Evolutionary conservation across 2,797 vertebrate species (phyloP).

Genomic region (Stomatorhinus walkeri): DNA sequence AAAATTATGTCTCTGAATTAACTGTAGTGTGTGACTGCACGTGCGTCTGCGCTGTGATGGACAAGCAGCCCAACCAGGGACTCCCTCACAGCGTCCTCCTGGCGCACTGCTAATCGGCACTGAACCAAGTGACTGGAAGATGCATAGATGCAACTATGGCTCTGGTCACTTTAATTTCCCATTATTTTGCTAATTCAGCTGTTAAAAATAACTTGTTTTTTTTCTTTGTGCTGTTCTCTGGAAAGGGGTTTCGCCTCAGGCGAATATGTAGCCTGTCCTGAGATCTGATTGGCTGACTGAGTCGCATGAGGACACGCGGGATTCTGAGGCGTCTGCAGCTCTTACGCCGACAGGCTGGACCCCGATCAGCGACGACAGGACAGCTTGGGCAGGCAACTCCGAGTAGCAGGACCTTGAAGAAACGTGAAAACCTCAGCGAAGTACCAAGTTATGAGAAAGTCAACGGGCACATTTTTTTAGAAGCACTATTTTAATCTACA

Average conservation of each 20-base stretch:
- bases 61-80: background rate
- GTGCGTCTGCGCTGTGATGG: background rate
- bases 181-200: background rate
- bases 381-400: constrained; percentile 81
- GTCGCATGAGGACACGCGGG: background rate
- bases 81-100: background rate
- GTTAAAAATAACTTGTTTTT: background rate
- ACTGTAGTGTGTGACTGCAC: background rate
- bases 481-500: background rate
- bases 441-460: background rate
- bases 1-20: background rate
- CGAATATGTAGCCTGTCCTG: background rate
- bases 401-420: constrained; percentile 69
- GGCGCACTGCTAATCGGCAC: background rate
- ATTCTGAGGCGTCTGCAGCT: background rate
- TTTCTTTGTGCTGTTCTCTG: background rate
- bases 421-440: background rate
- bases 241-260: background rate
- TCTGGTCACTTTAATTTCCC: background rate
- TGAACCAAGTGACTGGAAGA: background rate
- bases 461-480: background rate
- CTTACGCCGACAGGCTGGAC: constrained; percentile 65
- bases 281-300: background rate
- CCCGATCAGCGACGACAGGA: constrained; percentile 74
- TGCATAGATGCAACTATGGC: background rate